Evolutionary conservation across 1,140 invertebrate genomes (phyloP).

Genomic region (Wasmannia auropunctata): DNA sequence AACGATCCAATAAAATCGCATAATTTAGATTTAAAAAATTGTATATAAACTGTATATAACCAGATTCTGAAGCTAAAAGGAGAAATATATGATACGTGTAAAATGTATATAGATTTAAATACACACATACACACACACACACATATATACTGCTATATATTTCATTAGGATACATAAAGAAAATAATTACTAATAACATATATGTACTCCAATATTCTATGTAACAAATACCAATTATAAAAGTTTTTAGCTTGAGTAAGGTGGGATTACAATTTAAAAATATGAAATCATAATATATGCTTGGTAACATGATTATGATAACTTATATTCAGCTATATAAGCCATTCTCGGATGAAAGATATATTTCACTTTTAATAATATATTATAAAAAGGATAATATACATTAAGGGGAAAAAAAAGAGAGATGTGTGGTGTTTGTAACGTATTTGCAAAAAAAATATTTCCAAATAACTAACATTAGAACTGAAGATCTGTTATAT

Average conservation of each 20-base stretch:
- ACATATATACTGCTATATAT: constrained; percentile 9
- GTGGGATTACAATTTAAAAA: constrained; percentile 46
- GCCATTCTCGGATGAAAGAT: constrained; percentile 43
- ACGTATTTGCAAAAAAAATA: constrained; percentile 30
- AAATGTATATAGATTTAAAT: neutral
- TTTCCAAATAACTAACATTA: constrained; percentile 17
- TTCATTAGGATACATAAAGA: constrained; percentile 1
- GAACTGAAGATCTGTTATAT: neutral
- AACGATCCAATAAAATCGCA: neutral
- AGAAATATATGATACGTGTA: neutral
- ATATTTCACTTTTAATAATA: constrained; percentile 32
- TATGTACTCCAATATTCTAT: constrained; percentile 42
- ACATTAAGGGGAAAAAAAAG: constrained; percentile 17
- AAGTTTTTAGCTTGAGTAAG: constrained; percentile 28
- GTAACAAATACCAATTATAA: constrained; percentile 49
- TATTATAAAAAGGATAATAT: constrained; percentile 36
- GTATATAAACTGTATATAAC: neutral
- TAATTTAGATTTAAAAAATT: constrained; percentile 26
- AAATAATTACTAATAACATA: neutral
- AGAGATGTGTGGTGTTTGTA: neutral
- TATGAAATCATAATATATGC: constrained; percentile 45
- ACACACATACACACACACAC: neutral
- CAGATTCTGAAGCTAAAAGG: neutral
- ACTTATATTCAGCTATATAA: constrained; percentile 23
- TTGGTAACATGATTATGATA: constrained; percentile 50